phyloP scores from a whole-genome alignment of 1,140 invertebrate genomes.

The Anastrepha ludens region DNA sequence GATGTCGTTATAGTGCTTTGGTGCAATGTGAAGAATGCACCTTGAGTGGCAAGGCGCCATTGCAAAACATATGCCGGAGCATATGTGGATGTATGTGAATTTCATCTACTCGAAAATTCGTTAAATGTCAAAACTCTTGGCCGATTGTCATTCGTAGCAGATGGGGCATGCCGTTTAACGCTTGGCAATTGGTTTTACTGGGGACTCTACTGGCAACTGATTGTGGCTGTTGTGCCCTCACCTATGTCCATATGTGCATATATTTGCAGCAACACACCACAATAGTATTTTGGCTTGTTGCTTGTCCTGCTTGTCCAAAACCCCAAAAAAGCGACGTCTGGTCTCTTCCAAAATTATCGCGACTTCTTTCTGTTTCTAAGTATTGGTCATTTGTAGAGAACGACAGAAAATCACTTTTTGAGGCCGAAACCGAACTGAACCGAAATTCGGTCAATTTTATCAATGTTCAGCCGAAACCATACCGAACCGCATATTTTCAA shows the following conservation, averaged over 20 bases:
- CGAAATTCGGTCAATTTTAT: no score
- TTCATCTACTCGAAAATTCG: background rate
- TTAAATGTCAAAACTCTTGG: constrained; percentile 27
- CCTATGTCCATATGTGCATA: background rate
- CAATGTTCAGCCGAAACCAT: no score
- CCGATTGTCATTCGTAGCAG: background rate
- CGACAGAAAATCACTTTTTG: no score
- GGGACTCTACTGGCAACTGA: background rate
- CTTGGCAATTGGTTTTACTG: background rate
- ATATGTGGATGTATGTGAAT: constrained; percentile 4
- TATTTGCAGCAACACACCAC: background rate
- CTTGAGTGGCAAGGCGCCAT: background rate
- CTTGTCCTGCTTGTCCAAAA: background rate
- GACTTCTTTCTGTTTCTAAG: background rate
- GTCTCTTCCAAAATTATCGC: background rate
- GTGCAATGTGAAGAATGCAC: background rate
- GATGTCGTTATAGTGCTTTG: background rate
- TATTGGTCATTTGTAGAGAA: background rate
- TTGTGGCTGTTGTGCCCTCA: background rate
- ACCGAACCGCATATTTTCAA: no score
- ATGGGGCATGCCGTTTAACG: background rate
- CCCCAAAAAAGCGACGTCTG: background rate
- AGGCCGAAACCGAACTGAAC: no score
- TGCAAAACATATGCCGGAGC: background rate
- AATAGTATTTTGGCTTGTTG: background rate